Conservation (phyloP, 1,140 invertebrate species). For the Dreissena polymorpha region DNA sequence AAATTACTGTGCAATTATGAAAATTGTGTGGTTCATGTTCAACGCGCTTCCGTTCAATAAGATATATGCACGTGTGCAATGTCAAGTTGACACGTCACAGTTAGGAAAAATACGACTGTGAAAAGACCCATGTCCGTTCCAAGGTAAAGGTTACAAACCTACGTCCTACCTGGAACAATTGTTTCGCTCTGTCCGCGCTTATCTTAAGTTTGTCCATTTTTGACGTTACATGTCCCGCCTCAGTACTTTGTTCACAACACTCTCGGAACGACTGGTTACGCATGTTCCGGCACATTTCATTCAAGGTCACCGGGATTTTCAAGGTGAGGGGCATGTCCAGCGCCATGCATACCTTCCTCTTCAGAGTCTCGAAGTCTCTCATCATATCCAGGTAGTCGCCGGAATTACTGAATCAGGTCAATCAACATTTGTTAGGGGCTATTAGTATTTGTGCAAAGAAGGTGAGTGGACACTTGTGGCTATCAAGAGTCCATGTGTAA, state of each 20-base stretch:
- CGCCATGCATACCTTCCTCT: slow-evolving; percentile 8
- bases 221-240: neutral
- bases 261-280: slow-evolving; percentile 2
- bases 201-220: slow-evolving; percentile 29
- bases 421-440: neutral
- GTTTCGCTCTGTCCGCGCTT: neutral
- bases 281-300: neutral
- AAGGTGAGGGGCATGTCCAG: slow-evolving; percentile 12
- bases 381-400: slow-evolving; percentile 42
- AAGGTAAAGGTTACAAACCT: neutral
- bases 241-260: neutral
- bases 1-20: no score
- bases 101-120: no score
- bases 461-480: no score
- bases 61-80: no score
- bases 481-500: no score
- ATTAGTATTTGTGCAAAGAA: no score
- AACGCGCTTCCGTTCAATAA: neutral
- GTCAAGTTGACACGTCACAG: no score
- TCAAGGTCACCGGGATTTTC: slow-evolving; percentile 16
- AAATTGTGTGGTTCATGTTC: no score
- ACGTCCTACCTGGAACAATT: slow-evolving; percentile 21
- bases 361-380: slow-evolving; percentile 28
- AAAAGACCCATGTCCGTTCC: no score
- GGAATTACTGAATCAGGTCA: neutral